Conservation (phyloP, 1,140 invertebrate species). For the Caerostris extrusa region DNA sequence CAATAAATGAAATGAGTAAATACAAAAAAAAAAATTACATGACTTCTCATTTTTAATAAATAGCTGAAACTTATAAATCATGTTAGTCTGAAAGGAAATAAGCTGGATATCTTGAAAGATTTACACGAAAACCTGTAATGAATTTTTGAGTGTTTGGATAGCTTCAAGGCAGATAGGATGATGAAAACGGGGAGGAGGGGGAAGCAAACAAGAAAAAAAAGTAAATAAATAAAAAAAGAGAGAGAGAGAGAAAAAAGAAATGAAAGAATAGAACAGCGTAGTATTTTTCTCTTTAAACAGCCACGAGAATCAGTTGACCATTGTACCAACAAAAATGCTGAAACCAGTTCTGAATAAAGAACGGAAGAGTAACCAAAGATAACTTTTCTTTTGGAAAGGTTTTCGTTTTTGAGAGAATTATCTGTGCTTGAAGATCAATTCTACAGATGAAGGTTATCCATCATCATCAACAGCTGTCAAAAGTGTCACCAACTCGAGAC, state of each 20-base stretch:
- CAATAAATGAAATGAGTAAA: not conserved
- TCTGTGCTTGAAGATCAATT: constrained; percentile 75
- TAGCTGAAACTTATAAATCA: constrained; percentile 57
- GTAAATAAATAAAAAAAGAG: not conserved
- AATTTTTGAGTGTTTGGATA: constrained; percentile 72
- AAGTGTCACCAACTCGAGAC: constrained; percentile 75
- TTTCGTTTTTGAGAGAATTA: constrained; percentile 74
- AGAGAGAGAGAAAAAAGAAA: not conserved
- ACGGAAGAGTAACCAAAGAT: constrained; percentile 72
- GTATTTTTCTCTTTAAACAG: constrained; percentile 27
- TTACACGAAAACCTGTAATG: constrained; percentile 53
- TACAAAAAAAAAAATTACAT: not conserved
- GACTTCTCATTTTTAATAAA: constrained; percentile 52
- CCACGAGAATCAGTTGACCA: constrained; percentile 47
- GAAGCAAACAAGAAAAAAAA: not conserved
- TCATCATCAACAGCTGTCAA: constrained; percentile 76
- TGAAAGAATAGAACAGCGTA: constrained; percentile 21
- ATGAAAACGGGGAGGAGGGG: constrained; percentile 28
- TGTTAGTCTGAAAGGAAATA: constrained; percentile 42
- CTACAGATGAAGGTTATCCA: constrained; percentile 76
- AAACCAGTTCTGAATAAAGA: constrained; percentile 75
- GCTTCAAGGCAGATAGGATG: constrained; percentile 56
- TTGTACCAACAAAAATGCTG: constrained; percentile 57
- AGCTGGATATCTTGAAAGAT: constrained; percentile 62
- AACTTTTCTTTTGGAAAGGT: constrained; percentile 58